phyloP scores from a whole-genome alignment of 2,797 vertebrate genomes.

The Acanthis flammea region DNA sequence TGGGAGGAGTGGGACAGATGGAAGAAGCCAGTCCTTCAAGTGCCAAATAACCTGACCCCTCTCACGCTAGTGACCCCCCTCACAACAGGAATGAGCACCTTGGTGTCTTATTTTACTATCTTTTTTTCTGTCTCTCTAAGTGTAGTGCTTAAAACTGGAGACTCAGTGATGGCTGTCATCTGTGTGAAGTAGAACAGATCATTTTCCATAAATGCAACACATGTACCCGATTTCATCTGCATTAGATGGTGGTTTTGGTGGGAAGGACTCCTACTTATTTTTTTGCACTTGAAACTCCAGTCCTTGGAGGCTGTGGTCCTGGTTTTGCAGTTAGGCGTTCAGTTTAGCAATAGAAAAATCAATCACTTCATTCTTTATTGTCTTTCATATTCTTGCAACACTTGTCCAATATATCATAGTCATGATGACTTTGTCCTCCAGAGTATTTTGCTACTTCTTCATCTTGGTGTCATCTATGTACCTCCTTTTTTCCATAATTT shows the following conservation, averaged over 20 bases:
- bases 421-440: not conserved
- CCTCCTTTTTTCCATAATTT: not conserved
- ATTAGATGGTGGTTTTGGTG: not conserved
- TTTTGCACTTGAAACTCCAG: not conserved
- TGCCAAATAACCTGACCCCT: not conserved
- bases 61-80: not conserved
- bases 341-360: not conserved
- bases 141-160: not conserved
- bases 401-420: slow-evolving; percentile 11
- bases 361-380: not conserved
- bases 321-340: not conserved
- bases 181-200: not conserved
- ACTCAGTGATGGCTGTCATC: not conserved
- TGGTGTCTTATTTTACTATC: not conserved
- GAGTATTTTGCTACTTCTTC: not conserved
- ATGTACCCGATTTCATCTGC: not conserved
- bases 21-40: not conserved
- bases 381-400: not conserved
- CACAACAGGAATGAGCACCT: not conserved
- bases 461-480: not conserved
- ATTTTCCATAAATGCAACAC: not conserved
- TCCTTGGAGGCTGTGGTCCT: not conserved
- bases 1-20: not conserved
- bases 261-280: not conserved
- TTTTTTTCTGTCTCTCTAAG: not conserved